Base-by-base conservation (phyloP, 1,140 invertebrate genomes). In the Scaptomyza montana region DNA sequence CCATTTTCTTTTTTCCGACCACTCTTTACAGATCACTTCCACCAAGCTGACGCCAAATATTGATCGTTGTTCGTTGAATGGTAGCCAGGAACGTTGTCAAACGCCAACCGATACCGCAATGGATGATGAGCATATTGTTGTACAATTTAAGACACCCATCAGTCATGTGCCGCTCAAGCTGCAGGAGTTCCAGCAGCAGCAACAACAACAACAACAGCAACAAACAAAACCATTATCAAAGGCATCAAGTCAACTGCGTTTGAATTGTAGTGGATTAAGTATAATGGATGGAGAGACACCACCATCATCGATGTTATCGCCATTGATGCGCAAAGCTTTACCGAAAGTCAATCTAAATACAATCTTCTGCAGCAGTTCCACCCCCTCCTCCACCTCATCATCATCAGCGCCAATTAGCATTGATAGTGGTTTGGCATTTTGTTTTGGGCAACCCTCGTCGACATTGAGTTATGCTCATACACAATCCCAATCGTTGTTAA, bases 321-420 rank as follows among this genome's bases (percentile, higher is more conserved):
- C 78, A 0, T 12, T 78, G 33, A 12, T 80, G 50, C 74, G 90
- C 25, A 91, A 91, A 30, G 67, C 62, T 2, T 41, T 92, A 72
- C 91, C 91, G 55, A 92, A 92, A 60, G 81, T 92, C 9, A 92
- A 92, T 69, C 69, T 92, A 9, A 87, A 87, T 5, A 82, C 81
- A 0, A 91, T 92, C 19, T 92, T 92, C 50, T 91, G 90, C 74
- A 78, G 49, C 45, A 60, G 67, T 47, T 43, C 39, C 39, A 1
- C 30, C 30, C 6, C 30, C 30, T 1, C 3, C 36, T 43, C 39
- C 10, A 0, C 39, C 39, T 43, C 39, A 3, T n/a, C 39, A 5
- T 43, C 39, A 5, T 86, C 89, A 1, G 84, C 82, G 0, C 89
- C 90, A 12, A 89, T 91, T 45, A 68, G 77, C 47, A 89, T 86